Conservation (phyloP, 92 coral and sea anemone genomes). For the Muricea muricata region DNA sequence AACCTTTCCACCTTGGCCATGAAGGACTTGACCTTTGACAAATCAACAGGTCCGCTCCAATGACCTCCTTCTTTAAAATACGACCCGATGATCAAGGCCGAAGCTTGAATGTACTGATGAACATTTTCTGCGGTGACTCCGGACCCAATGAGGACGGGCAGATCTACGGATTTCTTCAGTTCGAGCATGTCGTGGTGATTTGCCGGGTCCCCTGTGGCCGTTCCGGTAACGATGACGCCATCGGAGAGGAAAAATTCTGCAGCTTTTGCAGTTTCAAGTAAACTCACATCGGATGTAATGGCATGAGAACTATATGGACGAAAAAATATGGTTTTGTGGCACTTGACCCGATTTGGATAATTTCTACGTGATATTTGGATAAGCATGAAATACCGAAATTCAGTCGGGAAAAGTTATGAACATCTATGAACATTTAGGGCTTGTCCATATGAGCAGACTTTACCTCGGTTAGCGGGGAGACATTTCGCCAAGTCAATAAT, state of each 20-base stretch:
- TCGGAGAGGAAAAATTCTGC: constrained; percentile 93
- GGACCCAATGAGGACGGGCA: constrained; percentile 94
- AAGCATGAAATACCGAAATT: no score
- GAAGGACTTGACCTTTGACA: constrained; percentile 79
- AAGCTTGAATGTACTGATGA: constrained; percentile 81
- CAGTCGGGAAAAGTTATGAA: no score
- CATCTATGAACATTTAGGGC: no score
- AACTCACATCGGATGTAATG: constrained; percentile 81
- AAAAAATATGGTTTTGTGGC: no score
- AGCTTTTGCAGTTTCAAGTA: constrained; percentile 87
- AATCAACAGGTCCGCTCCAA: constrained; percentile 89
- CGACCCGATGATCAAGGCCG: constrained; percentile 88
- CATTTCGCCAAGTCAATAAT: no score
- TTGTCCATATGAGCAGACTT: no score
- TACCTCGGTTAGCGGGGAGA: no score
- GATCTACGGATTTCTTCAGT: constrained; percentile 76
- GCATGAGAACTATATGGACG: constrained; percentile 79
- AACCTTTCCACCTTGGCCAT: constrained; percentile 97
- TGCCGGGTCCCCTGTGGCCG: constrained; percentile 85
- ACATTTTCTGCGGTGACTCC: constrained; percentile 84
- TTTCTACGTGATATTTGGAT: no score
- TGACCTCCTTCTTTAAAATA: constrained; percentile 93
- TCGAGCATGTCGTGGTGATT: constrained; percentile 82
- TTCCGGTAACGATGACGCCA: constrained; percentile 90
- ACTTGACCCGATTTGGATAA: no score